Evolutionary conservation across 2,888 invertebrate genomes (phyloP).

Genomic region (Hanleya hanleyi): DNA sequence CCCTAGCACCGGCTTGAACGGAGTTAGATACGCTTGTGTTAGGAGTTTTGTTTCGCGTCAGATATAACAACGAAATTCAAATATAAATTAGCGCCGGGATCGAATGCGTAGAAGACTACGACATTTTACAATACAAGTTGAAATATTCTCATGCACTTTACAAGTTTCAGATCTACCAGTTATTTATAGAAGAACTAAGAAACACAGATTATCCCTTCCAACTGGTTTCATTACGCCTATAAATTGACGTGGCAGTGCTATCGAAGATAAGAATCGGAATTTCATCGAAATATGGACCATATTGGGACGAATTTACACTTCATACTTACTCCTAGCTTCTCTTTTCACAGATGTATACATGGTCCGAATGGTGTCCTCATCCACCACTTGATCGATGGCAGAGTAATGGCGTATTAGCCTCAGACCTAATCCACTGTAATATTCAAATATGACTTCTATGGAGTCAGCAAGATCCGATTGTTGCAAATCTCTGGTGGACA

Average conservation of each 20-base stretch:
- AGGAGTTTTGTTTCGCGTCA: too few relatives aligned
- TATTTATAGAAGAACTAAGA: neutral
- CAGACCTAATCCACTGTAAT: constrained; percentile 33
- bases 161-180: too few relatives aligned
- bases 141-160: too few relatives aligned
- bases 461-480: constrained; percentile 38
- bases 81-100: too few relatives aligned
- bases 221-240: neutral
- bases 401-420: constrained; percentile 47
- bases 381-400: constrained; percentile 31
- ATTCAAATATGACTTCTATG: constrained; percentile 39
- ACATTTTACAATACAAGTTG: too few relatives aligned
- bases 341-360: constrained; percentile 47
- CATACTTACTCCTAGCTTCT: constrained; percentile 64
- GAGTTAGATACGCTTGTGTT: too few relatives aligned
- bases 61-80: too few relatives aligned
- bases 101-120: too few relatives aligned
- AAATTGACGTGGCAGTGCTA: neutral
- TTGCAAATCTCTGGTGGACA: constrained; percentile 45
- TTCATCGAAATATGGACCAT: neutral
- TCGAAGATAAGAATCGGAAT: neutral
- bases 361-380: constrained; percentile 28
- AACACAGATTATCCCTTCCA: neutral
- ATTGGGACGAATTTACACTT: too few relatives aligned
- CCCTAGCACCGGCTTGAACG: too few relatives aligned